Evolutionary conservation across 2,113 vertebrate genomes (phyloP).

Genomic region (Struthidea cinerea): DNA sequence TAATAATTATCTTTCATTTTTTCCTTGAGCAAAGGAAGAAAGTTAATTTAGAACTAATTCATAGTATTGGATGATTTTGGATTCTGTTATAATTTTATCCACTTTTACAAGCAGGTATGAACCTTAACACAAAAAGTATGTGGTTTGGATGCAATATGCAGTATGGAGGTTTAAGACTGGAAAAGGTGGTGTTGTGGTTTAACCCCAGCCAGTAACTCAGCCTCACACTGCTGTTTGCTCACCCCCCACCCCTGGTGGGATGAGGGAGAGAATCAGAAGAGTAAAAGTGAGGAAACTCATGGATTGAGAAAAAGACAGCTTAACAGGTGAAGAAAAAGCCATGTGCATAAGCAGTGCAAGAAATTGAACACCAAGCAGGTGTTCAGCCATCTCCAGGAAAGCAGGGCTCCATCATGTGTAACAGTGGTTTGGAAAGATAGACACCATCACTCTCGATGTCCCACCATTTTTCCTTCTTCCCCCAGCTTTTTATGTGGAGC

Average conservation of each 20-base stretch:
- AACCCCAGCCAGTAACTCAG: background rate
- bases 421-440: background rate
- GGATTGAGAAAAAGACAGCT: background rate
- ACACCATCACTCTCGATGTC: too few relatives aligned
- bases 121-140: background rate
- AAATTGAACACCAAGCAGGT: background rate
- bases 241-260: fast-evolving
- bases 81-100: background rate
- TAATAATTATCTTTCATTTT: background rate
- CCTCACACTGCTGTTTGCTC: background rate
- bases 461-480: background rate
- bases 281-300: background rate
- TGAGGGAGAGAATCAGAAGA: background rate
- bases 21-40: background rate
- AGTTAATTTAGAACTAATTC: background rate
- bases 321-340: background rate
- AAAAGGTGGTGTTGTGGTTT: background rate
- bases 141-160: background rate
- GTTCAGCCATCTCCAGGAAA: background rate
- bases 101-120: background rate
- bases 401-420: background rate
- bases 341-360: background rate
- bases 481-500: background rate
- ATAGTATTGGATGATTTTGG: background rate
- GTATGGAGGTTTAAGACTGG: background rate